Percentiles rank a stretch among this genome's conserved stretches.
These are phyloP conservation scores for Prunella strophiata DNA, from an alignment of 2,797 vertebrate species.

Conservation along the genomic window DNA sequence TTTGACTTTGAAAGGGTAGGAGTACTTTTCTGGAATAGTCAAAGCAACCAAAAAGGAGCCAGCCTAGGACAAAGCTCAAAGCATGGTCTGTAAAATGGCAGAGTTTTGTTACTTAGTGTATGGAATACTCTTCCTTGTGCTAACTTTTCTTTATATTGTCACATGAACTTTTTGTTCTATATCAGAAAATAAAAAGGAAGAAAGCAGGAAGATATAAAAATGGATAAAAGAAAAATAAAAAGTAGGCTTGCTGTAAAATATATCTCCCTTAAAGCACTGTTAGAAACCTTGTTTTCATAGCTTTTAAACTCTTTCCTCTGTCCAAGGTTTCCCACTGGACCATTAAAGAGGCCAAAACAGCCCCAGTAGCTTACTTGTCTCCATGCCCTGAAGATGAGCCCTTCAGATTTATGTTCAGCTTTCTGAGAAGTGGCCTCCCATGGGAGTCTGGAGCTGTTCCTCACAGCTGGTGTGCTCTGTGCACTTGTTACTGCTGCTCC, in stretches of 20 bases:
- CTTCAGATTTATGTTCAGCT: slow-evolving; percentile 7
- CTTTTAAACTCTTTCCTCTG: slow-evolving; percentile 15
- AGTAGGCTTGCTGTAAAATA: slow-evolving; percentile 44
- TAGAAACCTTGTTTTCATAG: slow-evolving; percentile 20
- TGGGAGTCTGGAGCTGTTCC: neutral
- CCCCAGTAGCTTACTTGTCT: neutral
- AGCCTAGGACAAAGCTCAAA: neutral
- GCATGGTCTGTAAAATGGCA: neutral
- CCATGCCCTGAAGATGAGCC: neutral
- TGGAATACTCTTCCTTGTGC: neutral
- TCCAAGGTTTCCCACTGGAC: neutral
- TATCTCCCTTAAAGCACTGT: slow-evolving; percentile 25
- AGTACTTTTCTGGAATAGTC: neutral
- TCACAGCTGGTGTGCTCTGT: neutral
- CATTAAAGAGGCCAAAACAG: slow-evolving; percentile 45
- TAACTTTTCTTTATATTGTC: neutral
- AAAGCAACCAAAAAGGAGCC: neutral
- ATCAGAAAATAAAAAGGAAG: neutral
- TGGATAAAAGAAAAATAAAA: slow-evolving; percentile 35
- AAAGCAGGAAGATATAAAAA: slow-evolving; percentile 11
- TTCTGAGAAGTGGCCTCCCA: neutral
- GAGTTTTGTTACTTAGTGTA: neutral
- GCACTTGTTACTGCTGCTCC: neutral
- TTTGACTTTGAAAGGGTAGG: neutral
- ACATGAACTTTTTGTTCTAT: neutral